These are phyloP conservation scores for Melinopterus prodromus DNA, from an alignment of 2,888 invertebrate genomes.

Conservation along the genomic window DNA sequence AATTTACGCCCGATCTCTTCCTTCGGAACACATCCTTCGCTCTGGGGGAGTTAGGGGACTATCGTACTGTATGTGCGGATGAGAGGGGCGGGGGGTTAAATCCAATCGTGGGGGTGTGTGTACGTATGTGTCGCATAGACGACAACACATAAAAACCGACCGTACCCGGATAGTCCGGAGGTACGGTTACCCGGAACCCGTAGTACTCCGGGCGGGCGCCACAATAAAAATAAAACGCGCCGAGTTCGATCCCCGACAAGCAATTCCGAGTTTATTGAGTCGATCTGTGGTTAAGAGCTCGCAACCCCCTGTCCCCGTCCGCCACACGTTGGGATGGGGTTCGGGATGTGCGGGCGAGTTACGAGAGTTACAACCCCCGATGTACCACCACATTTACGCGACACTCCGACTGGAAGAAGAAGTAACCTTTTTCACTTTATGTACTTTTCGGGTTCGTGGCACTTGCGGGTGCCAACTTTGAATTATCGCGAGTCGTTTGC, in stretches of 20 bases:
- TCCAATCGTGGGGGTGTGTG: constrained; percentile 13
- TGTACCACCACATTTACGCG: not conserved
- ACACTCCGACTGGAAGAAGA: constrained; percentile 4
- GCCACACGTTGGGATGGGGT: not conserved
- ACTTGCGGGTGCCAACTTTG: not conserved
- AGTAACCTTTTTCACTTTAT: constrained; percentile 14
- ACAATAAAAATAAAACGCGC: constrained; percentile 50
- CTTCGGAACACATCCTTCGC: constrained; percentile 5
- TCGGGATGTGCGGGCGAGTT: not conserved
- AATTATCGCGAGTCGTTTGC: not conserved
- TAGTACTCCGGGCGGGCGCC: constrained; percentile 17
- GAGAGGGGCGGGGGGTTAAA: not conserved
- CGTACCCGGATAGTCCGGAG: not conserved
- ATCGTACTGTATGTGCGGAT: not conserved
- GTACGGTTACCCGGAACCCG: constrained; percentile 23
- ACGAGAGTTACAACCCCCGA: not conserved
- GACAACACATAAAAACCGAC: constrained; percentile 4
- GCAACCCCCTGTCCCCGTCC: not conserved
- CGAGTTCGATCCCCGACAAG: constrained; percentile 47
- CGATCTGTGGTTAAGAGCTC: constrained; percentile 51
- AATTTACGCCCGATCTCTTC: constrained; percentile 11
- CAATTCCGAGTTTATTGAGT: constrained; percentile 52
- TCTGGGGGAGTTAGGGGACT: not conserved
- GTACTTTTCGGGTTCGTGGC: not conserved
- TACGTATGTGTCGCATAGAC: constrained; percentile 4